These are phyloP conservation scores for Mylabris phalerata DNA, from an alignment of 1,140 invertebrate genomes.

Conservation along the genomic window DNA sequence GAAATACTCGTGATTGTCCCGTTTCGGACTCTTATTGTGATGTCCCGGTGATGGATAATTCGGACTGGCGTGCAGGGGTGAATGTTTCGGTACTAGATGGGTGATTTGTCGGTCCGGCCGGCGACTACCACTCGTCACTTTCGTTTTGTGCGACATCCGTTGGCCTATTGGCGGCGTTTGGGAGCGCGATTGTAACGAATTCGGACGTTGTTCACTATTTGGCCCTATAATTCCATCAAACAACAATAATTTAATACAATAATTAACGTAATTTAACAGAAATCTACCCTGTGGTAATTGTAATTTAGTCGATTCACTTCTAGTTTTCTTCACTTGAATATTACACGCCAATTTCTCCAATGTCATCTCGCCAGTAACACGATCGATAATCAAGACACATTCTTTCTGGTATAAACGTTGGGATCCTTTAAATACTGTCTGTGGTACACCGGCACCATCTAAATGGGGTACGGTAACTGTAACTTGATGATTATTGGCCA, in stretches of 20 bases:
- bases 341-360: slow-evolving; percentile 84
- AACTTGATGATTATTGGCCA: slow-evolving; percentile 79
- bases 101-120: slow-evolving; percentile 41
- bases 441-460: slow-evolving; percentile 77
- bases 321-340: slow-evolving; percentile 92
- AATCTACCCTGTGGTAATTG: slow-evolving; percentile 36
- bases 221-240: slow-evolving; percentile 9
- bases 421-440: slow-evolving; percentile 91
- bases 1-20: slow-evolving; percentile 26
- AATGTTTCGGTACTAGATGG: slow-evolving; percentile 45
- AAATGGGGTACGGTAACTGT: slow-evolving; percentile 91
- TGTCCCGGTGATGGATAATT: slow-evolving; percentile 37
- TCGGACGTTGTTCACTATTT: slow-evolving; percentile 38
- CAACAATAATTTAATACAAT: neutral
- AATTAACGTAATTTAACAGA: neutral
- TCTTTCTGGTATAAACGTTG: slow-evolving; percentile 83
- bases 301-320: slow-evolving; percentile 49
- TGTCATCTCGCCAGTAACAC: slow-evolving; percentile 83
- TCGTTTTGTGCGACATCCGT: slow-evolving; percentile 56
- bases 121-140: slow-evolving; percentile 55
- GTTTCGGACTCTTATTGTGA: slow-evolving; percentile 26
- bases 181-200: slow-evolving; percentile 41
- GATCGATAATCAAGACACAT: slow-evolving; percentile 92
- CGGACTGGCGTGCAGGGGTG: slow-evolving; percentile 48
- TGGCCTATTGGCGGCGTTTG: slow-evolving; percentile 44